Conservation (phyloP, 2,888 invertebrate species). For the Agonum fuliginosum region DNA sequence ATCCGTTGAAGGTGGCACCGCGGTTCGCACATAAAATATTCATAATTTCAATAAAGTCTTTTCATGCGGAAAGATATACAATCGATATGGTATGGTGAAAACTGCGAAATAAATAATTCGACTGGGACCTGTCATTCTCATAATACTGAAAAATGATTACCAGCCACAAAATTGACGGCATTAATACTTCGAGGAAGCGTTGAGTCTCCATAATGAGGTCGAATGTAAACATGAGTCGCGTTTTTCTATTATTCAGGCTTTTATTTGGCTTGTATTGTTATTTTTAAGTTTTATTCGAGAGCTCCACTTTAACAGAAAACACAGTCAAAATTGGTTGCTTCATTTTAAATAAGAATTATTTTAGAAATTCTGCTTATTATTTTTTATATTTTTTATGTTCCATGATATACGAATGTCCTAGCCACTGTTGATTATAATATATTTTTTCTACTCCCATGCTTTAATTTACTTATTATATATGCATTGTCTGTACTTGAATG, state of each 20-base stretch:
- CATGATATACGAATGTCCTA: no score
- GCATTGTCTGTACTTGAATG: no score
- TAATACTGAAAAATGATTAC: slow-evolving; percentile 56
- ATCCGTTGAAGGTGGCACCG: slow-evolving; percentile 20
- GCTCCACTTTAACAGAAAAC: neutral
- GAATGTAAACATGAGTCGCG: slow-evolving; percentile 57
- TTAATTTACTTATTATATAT: no score
- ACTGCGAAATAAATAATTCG: slow-evolving; percentile 56
- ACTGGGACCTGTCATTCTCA: slow-evolving; percentile 41
- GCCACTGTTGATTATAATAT: no score
- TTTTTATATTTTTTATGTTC: no score
- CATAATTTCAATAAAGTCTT: slow-evolving; percentile 45
- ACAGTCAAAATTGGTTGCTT: slow-evolving; percentile 22
- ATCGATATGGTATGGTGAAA: slow-evolving; percentile 49
- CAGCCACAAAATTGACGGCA: slow-evolving; percentile 29
- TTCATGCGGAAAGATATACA: slow-evolving; percentile 52
- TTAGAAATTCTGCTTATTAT: no score
- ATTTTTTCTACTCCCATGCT: no score
- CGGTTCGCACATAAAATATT: slow-evolving; percentile 55
- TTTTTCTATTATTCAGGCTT: slow-evolving; percentile 44
- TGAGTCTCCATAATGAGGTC: slow-evolving; percentile 53
- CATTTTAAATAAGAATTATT: slow-evolving; percentile 10
- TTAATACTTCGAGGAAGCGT: slow-evolving; percentile 29
- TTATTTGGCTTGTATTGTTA: slow-evolving; percentile 31
- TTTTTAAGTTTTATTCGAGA: slow-evolving; percentile 13